Conservation (phyloP, 2,888 invertebrate genomes). For the Exephanes ischioxanthus region DNA sequence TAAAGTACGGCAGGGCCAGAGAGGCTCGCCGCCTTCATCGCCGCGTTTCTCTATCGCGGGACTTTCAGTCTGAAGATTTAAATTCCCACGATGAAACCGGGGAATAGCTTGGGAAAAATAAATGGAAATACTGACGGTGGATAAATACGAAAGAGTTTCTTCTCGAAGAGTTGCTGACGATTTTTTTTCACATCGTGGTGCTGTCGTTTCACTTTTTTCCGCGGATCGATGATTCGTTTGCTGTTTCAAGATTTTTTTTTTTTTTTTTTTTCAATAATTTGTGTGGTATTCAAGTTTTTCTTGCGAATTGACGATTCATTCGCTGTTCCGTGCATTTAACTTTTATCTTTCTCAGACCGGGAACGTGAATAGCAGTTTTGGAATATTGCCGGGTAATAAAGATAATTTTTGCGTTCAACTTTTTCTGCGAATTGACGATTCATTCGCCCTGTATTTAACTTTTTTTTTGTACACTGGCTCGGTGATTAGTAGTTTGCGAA, state of each 20-base stretch:
- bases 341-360: neutral
- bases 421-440: neutral
- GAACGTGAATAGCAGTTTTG: neutral
- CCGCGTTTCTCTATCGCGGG: conserved; percentile 13
- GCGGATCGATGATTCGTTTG: neutral
- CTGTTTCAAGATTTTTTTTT: neutral
- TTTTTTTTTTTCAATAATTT: neutral
- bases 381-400: neutral
- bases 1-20: conserved; percentile 35
- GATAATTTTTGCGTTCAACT: neutral
- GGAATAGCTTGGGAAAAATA: neutral
- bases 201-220: neutral
- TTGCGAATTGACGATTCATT: neutral
- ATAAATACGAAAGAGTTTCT: neutral
- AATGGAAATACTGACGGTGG: conserved; percentile 20
- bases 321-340: neutral
- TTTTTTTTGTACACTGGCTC: neutral
- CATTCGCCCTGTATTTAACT: neutral
- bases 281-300: neutral
- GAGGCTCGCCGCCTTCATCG: conserved; percentile 7
- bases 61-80: conserved; percentile 34
- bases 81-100: conserved; percentile 27
- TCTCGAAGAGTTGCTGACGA: neutral
- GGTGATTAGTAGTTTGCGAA: neutral
- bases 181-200: neutral